Conservation (phyloP, 1,140 invertebrate species). For the Cardiocondyla obscurior region DNA sequence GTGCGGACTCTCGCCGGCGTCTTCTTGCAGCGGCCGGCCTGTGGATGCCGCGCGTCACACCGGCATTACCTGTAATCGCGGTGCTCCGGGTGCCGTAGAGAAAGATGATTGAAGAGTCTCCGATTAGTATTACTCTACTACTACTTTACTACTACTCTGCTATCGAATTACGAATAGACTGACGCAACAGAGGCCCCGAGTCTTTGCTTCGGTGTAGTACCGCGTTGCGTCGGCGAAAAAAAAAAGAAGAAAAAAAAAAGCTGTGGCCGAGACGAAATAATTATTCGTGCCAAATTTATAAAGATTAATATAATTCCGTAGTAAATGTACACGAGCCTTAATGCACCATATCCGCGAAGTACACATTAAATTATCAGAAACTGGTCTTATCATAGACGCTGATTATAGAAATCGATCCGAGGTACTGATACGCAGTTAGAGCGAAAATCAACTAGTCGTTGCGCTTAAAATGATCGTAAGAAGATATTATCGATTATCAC, state of each 20-base stretch:
- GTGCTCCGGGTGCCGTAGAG: constrained; percentile 7
- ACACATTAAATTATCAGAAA: background rate
- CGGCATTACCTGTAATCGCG: constrained; percentile 40
- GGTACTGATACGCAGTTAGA: background rate
- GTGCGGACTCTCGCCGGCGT: constrained; percentile 10
- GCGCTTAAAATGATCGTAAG: background rate
- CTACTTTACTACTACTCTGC: background rate
- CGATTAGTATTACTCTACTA: background rate
- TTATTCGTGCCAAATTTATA: background rate
- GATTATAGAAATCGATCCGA: background rate
- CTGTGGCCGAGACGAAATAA: background rate
- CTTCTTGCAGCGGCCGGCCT: background rate
- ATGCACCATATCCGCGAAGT: background rate
- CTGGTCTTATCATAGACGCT: background rate
- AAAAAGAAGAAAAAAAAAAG: too few relatives aligned
- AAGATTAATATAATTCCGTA: constrained; percentile 31
- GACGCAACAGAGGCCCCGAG: background rate
- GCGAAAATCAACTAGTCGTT: background rate
- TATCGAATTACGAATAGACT: constrained; percentile 20
- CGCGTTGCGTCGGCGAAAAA: background rate
- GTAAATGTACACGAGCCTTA: background rate
- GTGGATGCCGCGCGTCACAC: background rate
- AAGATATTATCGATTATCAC: background rate
- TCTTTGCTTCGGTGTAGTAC: background rate
- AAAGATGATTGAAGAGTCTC: constrained; percentile 17